Evolutionary conservation across 2,888 invertebrate species (phyloP), one percentile per base, ranked within the genome.

Genomic region (Agriopis aurantiaria): DNA sequence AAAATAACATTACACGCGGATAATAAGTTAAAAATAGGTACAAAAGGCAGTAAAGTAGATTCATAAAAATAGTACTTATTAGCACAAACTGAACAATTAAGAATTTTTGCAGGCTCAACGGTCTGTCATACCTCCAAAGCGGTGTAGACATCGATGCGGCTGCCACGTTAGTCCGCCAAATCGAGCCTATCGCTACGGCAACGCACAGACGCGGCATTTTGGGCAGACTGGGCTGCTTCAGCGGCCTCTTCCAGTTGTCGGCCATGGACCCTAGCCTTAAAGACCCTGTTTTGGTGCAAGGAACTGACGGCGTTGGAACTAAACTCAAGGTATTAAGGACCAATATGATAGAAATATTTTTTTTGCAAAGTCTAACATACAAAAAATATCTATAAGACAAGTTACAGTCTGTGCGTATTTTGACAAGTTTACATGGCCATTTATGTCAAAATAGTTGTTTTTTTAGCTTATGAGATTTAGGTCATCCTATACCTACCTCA

Each of bases 101-200:
- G 9, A 68, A 68, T 70, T 46, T 33, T 71, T 72, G 33, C 95
- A 83, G 93, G 79, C 78, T 93, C 72, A 97, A 97, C 68, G 95
- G 95, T 43, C 95, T 97, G 48, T 98, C 98, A 0, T 99, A 99
- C 92, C 97, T 97, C 75, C 96, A 96, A 83, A 96, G 97, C 81
- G 99, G 99, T 0, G 99, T 99, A 2, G 98, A 99, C 87, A 99
- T 99, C 76, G 96, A 96, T 77, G 98, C 98, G 1, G 99, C 99
- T 0, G 98, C 99, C 79, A 96, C 96, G 45, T 92, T 99, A 5
- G 97, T 99, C 0, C 95, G 96, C 12, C 93, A 95, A 76, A 97
- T 99, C 68, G 98, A 98, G 88, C 97, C 97, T 0, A 88, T 97
- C 0, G 98, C 98, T 0, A 96, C 96, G 8, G 95, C 96, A 1